A percentile compares a stretch with the other conserved stretches of the same genome.
Conservation (phyloP, 2,888 invertebrate species). For the Prosapia bicincta region DNA sequence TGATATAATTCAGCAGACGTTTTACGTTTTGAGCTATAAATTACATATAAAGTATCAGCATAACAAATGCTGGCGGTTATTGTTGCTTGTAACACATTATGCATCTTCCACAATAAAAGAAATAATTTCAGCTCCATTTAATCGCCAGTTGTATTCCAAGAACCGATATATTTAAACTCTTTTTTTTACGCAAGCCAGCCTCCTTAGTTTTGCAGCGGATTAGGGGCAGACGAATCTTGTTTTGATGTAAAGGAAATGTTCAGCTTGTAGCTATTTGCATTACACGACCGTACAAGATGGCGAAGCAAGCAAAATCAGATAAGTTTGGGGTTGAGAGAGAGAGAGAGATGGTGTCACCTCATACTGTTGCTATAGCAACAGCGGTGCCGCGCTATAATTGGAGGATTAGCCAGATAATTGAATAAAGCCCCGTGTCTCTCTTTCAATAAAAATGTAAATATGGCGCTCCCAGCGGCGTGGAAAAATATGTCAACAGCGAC, state of each 20-base stretch:
- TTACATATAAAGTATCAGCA: too few relatives aligned
- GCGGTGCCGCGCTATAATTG: conserved; percentile 27
- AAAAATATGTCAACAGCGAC: conserved; percentile 27
- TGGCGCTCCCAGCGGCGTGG: conserved; percentile 19
- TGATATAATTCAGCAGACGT: too few relatives aligned
- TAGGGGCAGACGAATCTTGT: not conserved
- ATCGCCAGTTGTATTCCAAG: too few relatives aligned
- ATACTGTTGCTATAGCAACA: conserved; percentile 24
- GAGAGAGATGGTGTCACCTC: conserved; percentile 22
- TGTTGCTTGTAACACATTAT: too few relatives aligned
- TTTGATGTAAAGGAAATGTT: not conserved
- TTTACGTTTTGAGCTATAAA: too few relatives aligned
- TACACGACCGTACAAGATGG: not conserved
- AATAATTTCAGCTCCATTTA: too few relatives aligned
- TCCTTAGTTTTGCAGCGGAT: not conserved
- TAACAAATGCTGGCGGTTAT: too few relatives aligned
- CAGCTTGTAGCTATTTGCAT: not conserved
- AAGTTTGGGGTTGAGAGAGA: not conserved
- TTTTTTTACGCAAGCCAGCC: too few relatives aligned
- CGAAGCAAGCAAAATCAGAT: not conserved
- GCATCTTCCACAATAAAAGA: too few relatives aligned
- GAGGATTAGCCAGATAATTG: conserved; percentile 42
- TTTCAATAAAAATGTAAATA: conserved; percentile 35
- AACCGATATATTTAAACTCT: too few relatives aligned
- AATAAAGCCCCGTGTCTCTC: conserved; percentile 34